A percentile compares a stretch with the other conserved stretches of the same genome.
These are phyloP conservation scores for Pseudopodoces humilis DNA, from an alignment of 2,113 vertebrate genomes.

Conservation along the genomic window DNA sequence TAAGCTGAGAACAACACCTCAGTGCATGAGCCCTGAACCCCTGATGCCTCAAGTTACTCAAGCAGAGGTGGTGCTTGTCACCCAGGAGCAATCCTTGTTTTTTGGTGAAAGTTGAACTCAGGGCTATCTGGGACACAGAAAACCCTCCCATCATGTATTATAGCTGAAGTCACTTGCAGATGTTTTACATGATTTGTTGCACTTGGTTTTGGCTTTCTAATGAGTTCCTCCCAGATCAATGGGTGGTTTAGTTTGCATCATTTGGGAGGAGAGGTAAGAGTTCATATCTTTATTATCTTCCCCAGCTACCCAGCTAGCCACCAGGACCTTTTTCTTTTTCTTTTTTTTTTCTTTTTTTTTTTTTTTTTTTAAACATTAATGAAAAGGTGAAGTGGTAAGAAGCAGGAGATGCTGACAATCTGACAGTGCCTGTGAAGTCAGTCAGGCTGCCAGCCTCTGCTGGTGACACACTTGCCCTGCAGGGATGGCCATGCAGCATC, in stretches of 20 bases:
- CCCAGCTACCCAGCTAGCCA: neutral
- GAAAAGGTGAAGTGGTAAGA: neutral
- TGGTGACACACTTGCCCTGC: neutral
- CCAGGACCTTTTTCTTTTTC: neutral
- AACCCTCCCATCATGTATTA: neutral
- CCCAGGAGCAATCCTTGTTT: neutral
- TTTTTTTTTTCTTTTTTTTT: no score
- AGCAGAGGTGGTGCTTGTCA: neutral
- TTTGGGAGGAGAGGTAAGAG: neutral
- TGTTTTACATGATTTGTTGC: conserved; percentile 21
- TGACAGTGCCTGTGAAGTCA: neutral
- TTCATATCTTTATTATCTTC: conserved; percentile 13
- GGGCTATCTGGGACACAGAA: neutral
- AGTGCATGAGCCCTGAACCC: neutral
- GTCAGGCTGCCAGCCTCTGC: neutral
- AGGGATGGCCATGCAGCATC: neutral
- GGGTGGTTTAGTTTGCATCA: conserved; percentile 7
- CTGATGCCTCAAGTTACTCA: neutral
- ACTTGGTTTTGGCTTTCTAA: neutral
- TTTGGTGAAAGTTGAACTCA: neutral
- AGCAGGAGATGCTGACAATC: neutral
- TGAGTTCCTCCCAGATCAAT: conserved; percentile 11
- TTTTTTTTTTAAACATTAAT: neutral
- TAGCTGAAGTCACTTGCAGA: conserved; percentile 4
- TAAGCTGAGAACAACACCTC: neutral